Conservation (phyloP, 2,888 invertebrate genomes). For the Ditula angustiorana region DNA sequence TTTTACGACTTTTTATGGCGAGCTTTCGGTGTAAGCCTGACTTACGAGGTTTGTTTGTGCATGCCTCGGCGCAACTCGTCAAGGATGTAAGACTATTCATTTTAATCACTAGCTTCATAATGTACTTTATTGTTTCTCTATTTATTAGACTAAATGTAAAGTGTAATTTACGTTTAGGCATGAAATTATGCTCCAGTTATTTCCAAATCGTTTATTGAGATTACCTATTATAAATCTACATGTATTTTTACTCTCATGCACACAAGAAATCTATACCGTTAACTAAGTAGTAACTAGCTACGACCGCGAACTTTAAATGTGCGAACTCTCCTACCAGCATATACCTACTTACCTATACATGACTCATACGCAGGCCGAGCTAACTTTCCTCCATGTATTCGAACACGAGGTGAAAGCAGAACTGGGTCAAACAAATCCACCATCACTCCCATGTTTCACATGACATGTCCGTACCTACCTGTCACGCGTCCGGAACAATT, state of each 20-base stretch:
- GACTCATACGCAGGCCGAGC: not conserved
- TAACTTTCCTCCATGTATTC: not conserved
- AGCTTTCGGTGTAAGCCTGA: slow-evolving; percentile 74
- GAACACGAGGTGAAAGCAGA: not conserved
- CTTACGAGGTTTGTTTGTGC: slow-evolving; percentile 76
- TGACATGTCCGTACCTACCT: slow-evolving; percentile 52
- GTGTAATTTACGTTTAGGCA: too few relatives aligned
- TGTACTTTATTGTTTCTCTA: not conserved
- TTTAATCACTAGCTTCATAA: not conserved
- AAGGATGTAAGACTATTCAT: slow-evolving; percentile 23
- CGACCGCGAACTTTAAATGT: not conserved
- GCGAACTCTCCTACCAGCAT: not conserved
- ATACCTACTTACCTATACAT: not conserved
- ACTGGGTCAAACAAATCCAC: slow-evolving; percentile 35
- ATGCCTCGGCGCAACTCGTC: slow-evolving; percentile 55
- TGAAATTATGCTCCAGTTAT: too few relatives aligned
- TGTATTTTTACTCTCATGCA: too few relatives aligned
- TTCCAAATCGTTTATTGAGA: too few relatives aligned
- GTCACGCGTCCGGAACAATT: slow-evolving; percentile 76
- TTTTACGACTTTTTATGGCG: slow-evolving; percentile 83
- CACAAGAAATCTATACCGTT: too few relatives aligned
- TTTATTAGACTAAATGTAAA: too few relatives aligned
- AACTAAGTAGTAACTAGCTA: too few relatives aligned
- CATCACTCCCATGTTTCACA: slow-evolving; percentile 29
- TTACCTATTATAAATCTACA: too few relatives aligned